These are phyloP conservation scores for Antedon mediterranea DNA, from an alignment of 53 echinoderm and acorn worm genomes.

Conservation along the genomic window DNA sequence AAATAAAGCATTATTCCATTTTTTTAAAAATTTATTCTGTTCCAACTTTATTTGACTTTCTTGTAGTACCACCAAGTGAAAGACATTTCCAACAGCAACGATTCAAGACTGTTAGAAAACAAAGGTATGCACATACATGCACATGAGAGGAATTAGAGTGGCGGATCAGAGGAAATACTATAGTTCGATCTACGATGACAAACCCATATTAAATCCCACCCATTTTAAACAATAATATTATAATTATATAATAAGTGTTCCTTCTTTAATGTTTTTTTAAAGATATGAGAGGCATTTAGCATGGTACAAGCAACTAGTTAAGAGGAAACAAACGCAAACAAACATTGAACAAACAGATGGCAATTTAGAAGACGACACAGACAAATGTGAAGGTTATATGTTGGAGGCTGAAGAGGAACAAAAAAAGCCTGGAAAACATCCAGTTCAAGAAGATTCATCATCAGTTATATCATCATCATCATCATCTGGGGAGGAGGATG, in stretches of 20 bases:
- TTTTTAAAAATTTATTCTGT: slow-evolving; percentile 4
- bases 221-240: no score
- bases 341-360: neutral
- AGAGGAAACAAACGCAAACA: neutral
- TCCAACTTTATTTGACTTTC: neutral
- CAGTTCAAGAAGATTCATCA: neutral
- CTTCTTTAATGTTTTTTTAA: neutral
- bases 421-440: neutral
- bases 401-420: neutral
- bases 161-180: no score
- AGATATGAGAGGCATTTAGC: slow-evolving; percentile 78
- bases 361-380: neutral
- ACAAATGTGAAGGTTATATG: neutral
- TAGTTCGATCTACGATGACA: no score
- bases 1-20: neutral
- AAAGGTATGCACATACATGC: slow-evolving; percentile 29
- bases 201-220: no score
- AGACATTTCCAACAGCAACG: slow-evolving; percentile 79
- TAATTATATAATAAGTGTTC: no score
- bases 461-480: neutral
- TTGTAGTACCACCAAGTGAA: slow-evolving; percentile 68
- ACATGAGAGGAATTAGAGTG: no score
- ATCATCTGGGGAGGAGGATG: slow-evolving; percentile 2
- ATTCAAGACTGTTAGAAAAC: slow-evolving; percentile 80
- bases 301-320: slow-evolving; percentile 44